Base-by-base conservation (phyloP, 1,140 invertebrate genomes). In the Drosophila nikananu region DNA sequence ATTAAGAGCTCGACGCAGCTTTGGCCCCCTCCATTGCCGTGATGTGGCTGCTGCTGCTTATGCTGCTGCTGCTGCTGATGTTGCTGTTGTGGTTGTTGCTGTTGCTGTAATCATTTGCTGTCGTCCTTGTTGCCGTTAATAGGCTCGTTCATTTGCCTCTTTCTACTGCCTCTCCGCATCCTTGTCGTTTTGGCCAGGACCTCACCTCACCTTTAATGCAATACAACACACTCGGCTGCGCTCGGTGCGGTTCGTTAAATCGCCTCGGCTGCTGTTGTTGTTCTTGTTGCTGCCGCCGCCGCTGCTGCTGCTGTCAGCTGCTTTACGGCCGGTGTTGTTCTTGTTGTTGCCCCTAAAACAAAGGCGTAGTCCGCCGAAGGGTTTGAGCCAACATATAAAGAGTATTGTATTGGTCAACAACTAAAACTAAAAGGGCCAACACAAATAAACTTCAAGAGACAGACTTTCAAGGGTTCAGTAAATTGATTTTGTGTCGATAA, bases 231-330 rank as follows among this genome's bases (percentile, higher is more conserved):
- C 68, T 84, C 84, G 84, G 84, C 84, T 87, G 84, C 77, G 74
- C 64, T 87, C 86, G 84, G 81, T 90, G 81, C 86, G 84, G 86
- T 89, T 90, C 86, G 86, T 90, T 90, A 90, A 80, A 78, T 90
- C 79, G 67, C 63, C 64, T 87, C 75, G 82, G 67, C 72, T 46
- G 61, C 13, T 68, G 48, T 48, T 57, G 37, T 71, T 64, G 25
- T 30, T 49, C 25, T 21, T 30, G 27, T 21, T 44, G 61, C 52
- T 32, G 46, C 46, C 3, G 19, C 27, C 19, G 17, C 25, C 12
- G 27, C 27, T 27, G 21, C 41, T 52, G 49, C 35, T 46, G 44
- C 35, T 59, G 52, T 44, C 71, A 48, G 48, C 48, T 67, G 64
- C 57, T 77, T 77, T 77, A 77, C 63, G 73, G 52, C 51, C 19